Base-by-base conservation (phyloP, 2,888 invertebrate species). In the Sialis lutaria region DNA sequence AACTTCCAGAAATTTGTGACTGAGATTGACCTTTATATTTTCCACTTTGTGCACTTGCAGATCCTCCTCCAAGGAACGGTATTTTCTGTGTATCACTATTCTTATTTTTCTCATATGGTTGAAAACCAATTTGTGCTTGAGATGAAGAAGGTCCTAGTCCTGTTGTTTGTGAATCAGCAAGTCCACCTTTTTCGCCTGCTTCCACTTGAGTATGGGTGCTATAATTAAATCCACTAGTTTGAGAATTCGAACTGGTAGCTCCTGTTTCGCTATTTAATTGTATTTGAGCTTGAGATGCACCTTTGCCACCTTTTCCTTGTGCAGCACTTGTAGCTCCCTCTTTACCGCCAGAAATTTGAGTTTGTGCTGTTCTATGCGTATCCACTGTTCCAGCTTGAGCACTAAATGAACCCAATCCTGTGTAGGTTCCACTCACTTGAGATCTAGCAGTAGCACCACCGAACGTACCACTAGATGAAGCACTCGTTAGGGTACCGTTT, bases 121-220 rank as follows among this genome's bases (percentile, higher is more conserved):
- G 77, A 58, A 89, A 88, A 1, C 87, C 88, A 50, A 89, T 87
- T 66, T 89, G 88, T 4, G 89, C 88, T 67, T 89, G 88, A 33
- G 87, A 88, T 1, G 85, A 86, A 1, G 88, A 87, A 56, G 80
- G 82, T 5, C 87, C 88, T 3, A 83, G 82, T 0, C 87, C 88
- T 56, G 79, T 79, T 1, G 88, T 83, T 67, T 88, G 87, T 1
- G 88, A 84, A 60, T 88, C 87, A 2, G 88, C 86, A 69, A 86
- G 74, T 5, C 88, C 88, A 12, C 89, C 88, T 63, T 80, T 82
- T 33, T 78, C 73, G 51, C 83, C 82, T 4, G 86, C 87, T 66
- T 85, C 82, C 1, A 88, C 84, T 69, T 84, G 78, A 5, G 79
- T 76, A 59, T 79, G 79, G 1, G 81, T 84, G n/a, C 82, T 82